These are phyloP conservation scores for Hephaestus fuliginosus DNA, from an alignment of 2,797 vertebrate genomes.

Conservation along the genomic window DNA sequence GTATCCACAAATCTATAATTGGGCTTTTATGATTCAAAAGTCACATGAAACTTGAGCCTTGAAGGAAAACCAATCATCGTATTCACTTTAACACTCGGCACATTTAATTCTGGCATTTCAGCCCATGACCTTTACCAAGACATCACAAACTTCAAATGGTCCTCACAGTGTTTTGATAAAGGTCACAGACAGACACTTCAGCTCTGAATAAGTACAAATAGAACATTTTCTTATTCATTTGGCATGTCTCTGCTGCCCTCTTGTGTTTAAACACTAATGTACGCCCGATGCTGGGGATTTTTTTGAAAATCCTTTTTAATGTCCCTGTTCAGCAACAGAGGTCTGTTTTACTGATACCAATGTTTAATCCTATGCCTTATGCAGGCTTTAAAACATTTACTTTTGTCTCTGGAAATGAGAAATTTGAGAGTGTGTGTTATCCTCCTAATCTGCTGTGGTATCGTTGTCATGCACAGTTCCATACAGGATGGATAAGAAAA, in stretches of 20 bases:
- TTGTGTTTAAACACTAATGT: constrained; percentile 50
- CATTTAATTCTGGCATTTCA: constrained; percentile 29
- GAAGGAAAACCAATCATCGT: background rate
- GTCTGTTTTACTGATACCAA: background rate
- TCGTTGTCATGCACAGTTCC: background rate
- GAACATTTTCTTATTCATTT: background rate
- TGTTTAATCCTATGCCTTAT: background rate
- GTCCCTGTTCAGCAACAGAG: background rate
- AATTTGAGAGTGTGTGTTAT: constrained; percentile 11
- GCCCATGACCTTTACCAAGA: constrained; percentile 56
- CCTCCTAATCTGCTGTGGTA: background rate
- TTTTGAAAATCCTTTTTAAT: background rate
- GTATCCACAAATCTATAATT: constrained; percentile 35
- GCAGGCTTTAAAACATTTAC: background rate
- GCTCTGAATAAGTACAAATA: background rate
- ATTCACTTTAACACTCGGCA: constrained; percentile 8
- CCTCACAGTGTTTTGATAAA: constrained; percentile 56
- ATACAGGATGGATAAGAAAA: background rate
- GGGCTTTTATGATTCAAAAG: constrained; percentile 21
- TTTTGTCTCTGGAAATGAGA: background rate
- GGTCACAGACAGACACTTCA: constrained; percentile 53
- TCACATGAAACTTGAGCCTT: constrained; percentile 36
- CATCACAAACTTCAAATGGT: constrained; percentile 47
- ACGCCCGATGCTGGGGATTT: background rate
- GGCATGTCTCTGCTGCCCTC: constrained; percentile 69